These are phyloP conservation scores for Rhagonycha fulva DNA, from an alignment of 2,888 invertebrate genomes.

Conservation along the genomic window DNA sequence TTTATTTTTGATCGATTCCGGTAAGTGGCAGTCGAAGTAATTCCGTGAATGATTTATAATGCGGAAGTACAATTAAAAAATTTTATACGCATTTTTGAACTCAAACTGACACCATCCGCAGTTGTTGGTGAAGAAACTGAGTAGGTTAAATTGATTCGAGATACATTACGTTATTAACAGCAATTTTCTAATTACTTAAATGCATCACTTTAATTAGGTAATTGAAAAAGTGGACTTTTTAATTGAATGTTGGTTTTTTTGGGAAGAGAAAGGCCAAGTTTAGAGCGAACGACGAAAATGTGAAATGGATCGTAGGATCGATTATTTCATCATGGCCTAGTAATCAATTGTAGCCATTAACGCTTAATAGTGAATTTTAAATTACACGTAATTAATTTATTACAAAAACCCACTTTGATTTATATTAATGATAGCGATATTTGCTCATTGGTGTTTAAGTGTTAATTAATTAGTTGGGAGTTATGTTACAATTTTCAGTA, in stretches of 20 bases:
- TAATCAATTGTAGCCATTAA: conserved; percentile 17
- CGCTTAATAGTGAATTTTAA: conserved; percentile 13
- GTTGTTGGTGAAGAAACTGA: background rate
- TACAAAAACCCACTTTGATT: conserved; percentile 15
- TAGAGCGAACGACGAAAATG: background rate
- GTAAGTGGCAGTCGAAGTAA: conserved; percentile 8
- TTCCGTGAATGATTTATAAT: conserved; percentile 6
- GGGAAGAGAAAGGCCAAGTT: background rate
- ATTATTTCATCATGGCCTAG: conserved; percentile 9
- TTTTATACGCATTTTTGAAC: background rate
- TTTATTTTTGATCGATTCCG: background rate
- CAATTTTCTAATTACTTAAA: background rate
- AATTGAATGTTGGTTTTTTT: background rate
- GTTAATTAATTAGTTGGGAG: background rate
- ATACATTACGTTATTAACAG: background rate
- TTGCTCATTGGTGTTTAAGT: background rate
- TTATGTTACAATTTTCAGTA: background rate
- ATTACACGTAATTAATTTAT: conserved; percentile 20
- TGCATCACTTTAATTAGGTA: background rate
- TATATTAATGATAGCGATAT: conserved; percentile 12
- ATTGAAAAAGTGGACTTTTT: background rate
- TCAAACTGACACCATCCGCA: background rate
- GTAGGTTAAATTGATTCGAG: background rate
- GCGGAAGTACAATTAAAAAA: conserved; percentile 16
- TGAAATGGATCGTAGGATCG: conserved; percentile 4